phyloP scores from a whole-genome alignment of 2,888 invertebrate genomes.

The Trissolcus brochymenae region DNA sequence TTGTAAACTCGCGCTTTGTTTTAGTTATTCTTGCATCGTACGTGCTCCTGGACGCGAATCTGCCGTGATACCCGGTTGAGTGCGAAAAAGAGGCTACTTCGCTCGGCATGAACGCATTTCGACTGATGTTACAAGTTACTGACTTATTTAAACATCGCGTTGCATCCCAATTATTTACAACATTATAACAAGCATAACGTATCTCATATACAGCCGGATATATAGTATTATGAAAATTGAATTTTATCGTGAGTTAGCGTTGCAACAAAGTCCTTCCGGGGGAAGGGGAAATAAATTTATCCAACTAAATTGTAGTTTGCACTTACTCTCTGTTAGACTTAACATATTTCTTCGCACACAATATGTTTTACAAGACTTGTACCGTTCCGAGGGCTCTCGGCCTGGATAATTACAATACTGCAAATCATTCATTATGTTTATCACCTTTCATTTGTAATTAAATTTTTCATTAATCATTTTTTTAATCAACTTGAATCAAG shows the following conservation, averaged over 20 bases:
- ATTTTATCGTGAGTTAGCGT: constrained; percentile 21
- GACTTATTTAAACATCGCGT: constrained; percentile 12
- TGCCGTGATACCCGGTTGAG: constrained; percentile 15
- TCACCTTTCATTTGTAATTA: background rate
- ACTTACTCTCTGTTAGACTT: background rate
- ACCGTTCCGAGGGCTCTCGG: too few species aligned
- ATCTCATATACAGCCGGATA: constrained; percentile 6
- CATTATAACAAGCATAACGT: constrained; percentile 28
- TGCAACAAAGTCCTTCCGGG: constrained; percentile 12
- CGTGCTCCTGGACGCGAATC: constrained; percentile 20
- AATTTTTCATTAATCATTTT: background rate
- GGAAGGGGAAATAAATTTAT: constrained; percentile 7
- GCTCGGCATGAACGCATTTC: constrained; percentile 9
- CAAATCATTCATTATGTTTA: too few species aligned
- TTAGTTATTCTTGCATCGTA: constrained; percentile 14
- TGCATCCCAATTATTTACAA: constrained; percentile 23
- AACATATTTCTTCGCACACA: too few species aligned
- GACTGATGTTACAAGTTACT: constrained; percentile 25
- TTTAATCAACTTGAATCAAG: too few species aligned
- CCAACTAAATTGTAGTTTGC: constrained; percentile 10
- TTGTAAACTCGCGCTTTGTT: constrained; percentile 26
- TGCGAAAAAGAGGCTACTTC: constrained; percentile 29
- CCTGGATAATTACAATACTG: too few species aligned
- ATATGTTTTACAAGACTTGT: too few species aligned
- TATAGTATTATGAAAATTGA: constrained; percentile 29